phyloP scores from a whole-genome alignment of 2,888 invertebrate species.

The Lepeophtheirus nordmannii region DNA sequence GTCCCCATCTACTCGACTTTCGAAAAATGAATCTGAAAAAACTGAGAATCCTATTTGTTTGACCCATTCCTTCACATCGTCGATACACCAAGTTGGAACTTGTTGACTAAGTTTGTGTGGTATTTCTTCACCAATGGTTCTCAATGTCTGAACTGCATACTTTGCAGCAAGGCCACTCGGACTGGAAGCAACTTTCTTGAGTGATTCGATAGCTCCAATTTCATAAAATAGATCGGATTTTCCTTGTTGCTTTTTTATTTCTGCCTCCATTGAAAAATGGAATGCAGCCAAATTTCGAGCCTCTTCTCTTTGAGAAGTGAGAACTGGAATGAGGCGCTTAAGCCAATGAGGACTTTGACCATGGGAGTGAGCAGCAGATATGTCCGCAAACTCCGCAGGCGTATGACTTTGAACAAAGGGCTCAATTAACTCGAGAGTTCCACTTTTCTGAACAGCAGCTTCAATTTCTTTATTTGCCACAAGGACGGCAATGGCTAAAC shows the following conservation, averaged over 20 bases:
- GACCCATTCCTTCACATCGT: conserved; percentile 95
- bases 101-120: conserved; percentile 95
- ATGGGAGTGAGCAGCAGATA: conserved; percentile 78
- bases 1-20: conserved; percentile 91
- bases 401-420: conserved; percentile 88
- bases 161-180: conserved; percentile 95
- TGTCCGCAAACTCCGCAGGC: conserved; percentile 84
- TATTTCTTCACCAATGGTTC: conserved; percentile 85
- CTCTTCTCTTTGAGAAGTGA: conserved; percentile 86
- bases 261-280: conserved; percentile 96
- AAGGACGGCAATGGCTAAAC: conserved; percentile 85
- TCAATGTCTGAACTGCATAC: conserved; percentile 79
- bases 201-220: conserved; percentile 83
- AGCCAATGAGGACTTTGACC: conserved; percentile 93
- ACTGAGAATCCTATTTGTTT: conserved; percentile 88
- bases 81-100: conserved; percentile 90
- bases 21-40: conserved; percentile 64
- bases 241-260: conserved; percentile 84
- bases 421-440: conserved; percentile 88
- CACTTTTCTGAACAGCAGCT: conserved; percentile 83
- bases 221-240: conserved; percentile 78
- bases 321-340: conserved; percentile 73
- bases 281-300: conserved; percentile 92
- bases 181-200: conserved; percentile 90
- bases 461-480: conserved; percentile 97